Percentiles rank a stretch among this genome's conserved stretches.
Evolutionary conservation across 1,140 invertebrate species (phyloP).

Genomic region (Halictus rubicundus): DNA sequence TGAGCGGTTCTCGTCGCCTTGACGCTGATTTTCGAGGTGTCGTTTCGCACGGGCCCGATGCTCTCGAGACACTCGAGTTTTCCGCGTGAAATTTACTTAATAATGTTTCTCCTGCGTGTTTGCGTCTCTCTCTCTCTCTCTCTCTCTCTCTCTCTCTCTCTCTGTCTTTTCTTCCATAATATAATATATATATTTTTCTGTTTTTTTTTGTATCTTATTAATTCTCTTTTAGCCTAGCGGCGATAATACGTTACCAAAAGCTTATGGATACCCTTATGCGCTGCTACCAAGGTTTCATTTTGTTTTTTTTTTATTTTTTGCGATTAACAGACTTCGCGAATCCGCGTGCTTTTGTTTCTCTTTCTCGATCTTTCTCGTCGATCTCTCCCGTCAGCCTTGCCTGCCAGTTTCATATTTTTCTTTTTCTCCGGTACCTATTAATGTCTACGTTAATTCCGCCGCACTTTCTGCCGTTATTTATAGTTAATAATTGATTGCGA

Average conservation of each 20-base stretch:
- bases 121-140: conserved; percentile 27
- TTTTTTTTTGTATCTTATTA: conserved; percentile 31
- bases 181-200: conserved; percentile 38
- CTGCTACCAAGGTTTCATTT: conserved; percentile 70
- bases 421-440: conserved; percentile 21
- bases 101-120: conserved; percentile 30
- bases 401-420: conserved; percentile 5
- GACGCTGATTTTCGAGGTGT: conserved; percentile 33
- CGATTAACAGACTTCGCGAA: conserved; percentile 54
- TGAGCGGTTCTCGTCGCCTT: conserved; percentile 31
- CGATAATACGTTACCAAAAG: conserved; percentile 77
- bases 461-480: conserved; percentile 67
- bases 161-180: conserved; percentile 19
- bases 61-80: conserved; percentile 30
- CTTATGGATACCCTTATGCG: conserved; percentile 75
- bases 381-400: conserved; percentile 25
- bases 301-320: conserved; percentile 22
- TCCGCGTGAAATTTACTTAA: conserved; percentile 32
- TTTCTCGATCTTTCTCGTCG: conserved; percentile 24
- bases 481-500: conserved; percentile 78
- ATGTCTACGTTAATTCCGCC: conserved; percentile 50
- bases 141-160: conserved; percentile 29
- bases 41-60: conserved; percentile 62
- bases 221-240: conserved; percentile 68
- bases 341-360: conserved; percentile 42